Evolutionary conservation across 2,888 invertebrate species (phyloP).

Genomic region (Zelleria hepariella): DNA sequence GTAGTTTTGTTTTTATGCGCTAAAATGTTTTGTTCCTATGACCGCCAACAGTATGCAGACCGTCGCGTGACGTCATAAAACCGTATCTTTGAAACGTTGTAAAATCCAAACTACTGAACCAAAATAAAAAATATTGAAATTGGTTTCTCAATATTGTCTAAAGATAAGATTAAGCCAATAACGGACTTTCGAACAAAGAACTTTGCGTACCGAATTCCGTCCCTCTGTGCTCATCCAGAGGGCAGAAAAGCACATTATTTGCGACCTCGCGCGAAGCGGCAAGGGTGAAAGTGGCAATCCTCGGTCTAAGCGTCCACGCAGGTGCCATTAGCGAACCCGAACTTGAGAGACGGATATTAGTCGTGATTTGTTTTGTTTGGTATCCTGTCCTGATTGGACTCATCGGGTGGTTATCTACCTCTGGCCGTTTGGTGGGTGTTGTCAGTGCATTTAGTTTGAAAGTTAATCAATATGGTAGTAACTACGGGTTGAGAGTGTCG

Average conservation of each 20-base stretch:
- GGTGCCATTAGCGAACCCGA: slow-evolving; percentile 13
- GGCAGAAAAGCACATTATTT: slow-evolving; percentile 35
- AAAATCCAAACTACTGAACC: no score
- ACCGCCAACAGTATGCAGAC: no score
- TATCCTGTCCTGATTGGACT: neutral
- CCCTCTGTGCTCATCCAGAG: neutral
- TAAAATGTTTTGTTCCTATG: no score
- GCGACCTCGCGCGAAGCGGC: slow-evolving; percentile 34
- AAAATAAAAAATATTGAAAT: no score
- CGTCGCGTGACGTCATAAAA: no score
- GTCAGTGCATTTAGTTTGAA: no score
- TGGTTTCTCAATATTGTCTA: no score
- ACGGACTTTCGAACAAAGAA: neutral
- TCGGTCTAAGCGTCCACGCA: slow-evolving; percentile 16
- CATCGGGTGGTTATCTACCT: neutral
- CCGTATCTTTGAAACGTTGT: no score
- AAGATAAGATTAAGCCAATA: neutral
- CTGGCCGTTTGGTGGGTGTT: no score
- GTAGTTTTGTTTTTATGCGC: no score
- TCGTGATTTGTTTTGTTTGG: slow-evolving; percentile 5
- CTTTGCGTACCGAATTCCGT: neutral
- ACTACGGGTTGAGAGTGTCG: no score
- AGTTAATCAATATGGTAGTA: no score
- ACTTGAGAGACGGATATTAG: neutral
- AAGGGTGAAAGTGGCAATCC: slow-evolving; percentile 15